phyloP scores from a whole-genome alignment of 2,113 vertebrate genomes.

The Spea bombifrons region DNA sequence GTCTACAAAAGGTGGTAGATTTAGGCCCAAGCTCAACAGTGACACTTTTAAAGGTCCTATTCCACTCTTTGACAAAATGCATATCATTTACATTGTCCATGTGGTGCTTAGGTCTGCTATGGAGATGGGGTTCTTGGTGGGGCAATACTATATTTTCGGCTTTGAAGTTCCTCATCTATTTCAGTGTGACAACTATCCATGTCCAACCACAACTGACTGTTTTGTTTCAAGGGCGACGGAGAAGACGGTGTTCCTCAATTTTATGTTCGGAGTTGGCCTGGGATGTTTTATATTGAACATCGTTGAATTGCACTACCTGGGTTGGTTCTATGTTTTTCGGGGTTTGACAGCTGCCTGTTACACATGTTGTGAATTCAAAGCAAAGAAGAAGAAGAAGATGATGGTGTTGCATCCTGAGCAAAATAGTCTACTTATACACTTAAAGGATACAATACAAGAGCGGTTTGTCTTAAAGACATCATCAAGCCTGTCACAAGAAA shows the following conservation, averaged over 20 bases:
- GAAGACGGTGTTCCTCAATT: constrained; percentile 66
- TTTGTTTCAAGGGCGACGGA: constrained; percentile 65
- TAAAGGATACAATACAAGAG: constrained; percentile 60
- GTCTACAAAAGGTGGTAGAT: constrained; percentile 51
- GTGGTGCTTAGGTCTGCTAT: constrained; percentile 58
- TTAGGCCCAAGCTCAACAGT: constrained; percentile 2
- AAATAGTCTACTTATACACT: constrained; percentile 60
- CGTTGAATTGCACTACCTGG: constrained; percentile 61
- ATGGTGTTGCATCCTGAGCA: constrained; percentile 49
- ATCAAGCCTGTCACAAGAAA: constrained; percentile 42
- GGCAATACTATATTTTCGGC: constrained; percentile 63
- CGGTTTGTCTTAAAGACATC: constrained; percentile 59
- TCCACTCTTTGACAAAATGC: constrained; percentile 58
- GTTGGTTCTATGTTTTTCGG: constrained; percentile 61
- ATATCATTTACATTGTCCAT: constrained; percentile 61
- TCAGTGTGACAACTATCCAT: constrained; percentile 60
- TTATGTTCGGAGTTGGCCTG: constrained; percentile 61
- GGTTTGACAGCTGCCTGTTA: constrained; percentile 58
- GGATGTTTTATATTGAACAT: constrained; percentile 65
- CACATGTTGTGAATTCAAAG: constrained; percentile 54
- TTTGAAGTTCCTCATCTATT: constrained; percentile 64
- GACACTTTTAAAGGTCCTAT: constrained; percentile 48
- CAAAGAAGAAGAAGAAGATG: constrained; percentile 23
- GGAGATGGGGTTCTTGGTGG: constrained; percentile 62
- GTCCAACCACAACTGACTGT: constrained; percentile 60